A percentile compares a stretch with the other conserved stretches of the same genome.
Conservation (phyloP, 2,888 invertebrate species). For the Leucoma salicis region DNA sequence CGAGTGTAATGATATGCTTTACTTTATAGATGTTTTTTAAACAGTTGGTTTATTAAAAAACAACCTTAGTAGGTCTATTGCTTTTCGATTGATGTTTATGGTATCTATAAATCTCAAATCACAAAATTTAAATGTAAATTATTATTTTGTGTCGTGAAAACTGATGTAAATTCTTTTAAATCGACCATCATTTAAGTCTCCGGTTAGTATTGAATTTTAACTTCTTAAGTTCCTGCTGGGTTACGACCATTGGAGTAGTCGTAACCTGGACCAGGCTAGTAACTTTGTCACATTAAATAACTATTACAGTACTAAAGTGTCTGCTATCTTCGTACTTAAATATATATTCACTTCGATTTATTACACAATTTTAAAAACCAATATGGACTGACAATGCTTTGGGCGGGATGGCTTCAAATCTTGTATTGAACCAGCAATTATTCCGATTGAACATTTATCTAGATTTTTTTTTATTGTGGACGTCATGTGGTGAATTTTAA, state of each 20-base stretch:
- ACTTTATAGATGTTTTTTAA: too few relatives aligned
- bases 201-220: constrained; percentile 56
- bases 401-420: background rate
- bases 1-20: too few relatives aligned
- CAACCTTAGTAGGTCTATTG: background rate
- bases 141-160: constrained; percentile 54
- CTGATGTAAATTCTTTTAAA: constrained; percentile 53
- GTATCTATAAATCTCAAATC: constrained; percentile 39
- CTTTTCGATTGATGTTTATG: constrained; percentile 35
- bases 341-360: constrained; percentile 47
- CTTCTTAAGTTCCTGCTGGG: constrained; percentile 55
- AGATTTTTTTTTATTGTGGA: background rate
- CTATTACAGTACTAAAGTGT: constrained; percentile 50
- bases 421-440: background rate
- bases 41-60: too few relatives aligned
- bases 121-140: constrained; percentile 38
- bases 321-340: constrained; percentile 45
- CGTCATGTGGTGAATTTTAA: background rate
- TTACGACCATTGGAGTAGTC: constrained; percentile 46
- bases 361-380: constrained; percentile 32
- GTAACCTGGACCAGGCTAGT: constrained; percentile 43
- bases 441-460: background rate
- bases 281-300: constrained; percentile 59
- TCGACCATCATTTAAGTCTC: constrained; percentile 48
- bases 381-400: constrained; percentile 17